phyloP scores from a whole-genome alignment of 2,797 vertebrate genomes.

The Cynopterus sphinx region DNA sequence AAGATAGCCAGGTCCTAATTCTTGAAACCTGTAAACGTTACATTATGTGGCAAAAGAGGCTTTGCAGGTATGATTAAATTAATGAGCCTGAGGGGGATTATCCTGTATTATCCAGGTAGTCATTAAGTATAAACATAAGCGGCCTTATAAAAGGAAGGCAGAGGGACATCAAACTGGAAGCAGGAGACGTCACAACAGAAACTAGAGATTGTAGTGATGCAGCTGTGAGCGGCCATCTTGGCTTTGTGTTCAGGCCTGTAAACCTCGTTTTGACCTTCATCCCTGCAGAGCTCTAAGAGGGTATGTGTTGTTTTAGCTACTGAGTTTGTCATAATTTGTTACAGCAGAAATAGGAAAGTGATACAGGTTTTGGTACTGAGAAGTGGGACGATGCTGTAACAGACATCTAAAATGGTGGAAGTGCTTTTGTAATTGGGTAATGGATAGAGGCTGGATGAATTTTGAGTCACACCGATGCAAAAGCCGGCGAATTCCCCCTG shows the following conservation, averaged over 20 bases:
- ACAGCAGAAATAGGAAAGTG: not conserved
- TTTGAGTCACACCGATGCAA: not conserved
- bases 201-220: not conserved
- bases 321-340: not conserved
- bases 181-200: not conserved
- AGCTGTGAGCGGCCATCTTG: not conserved
- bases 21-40: conserved; percentile 11
- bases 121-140: not conserved
- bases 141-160: not conserved
- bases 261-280: not conserved
- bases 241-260: not conserved
- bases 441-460: not conserved
- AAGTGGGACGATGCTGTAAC: not conserved
- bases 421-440: not conserved
- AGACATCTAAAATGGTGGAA: not conserved
- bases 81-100: not conserved
- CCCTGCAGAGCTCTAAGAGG: not conserved
- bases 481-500: too few species aligned
- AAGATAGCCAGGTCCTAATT: conserved; percentile 2
- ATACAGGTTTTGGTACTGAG: not conserved
- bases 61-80: not conserved
- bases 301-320: not conserved
- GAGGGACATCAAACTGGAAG: not conserved
- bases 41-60: not conserved
- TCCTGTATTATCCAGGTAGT: not conserved